Base-by-base conservation (phyloP, 1,140 invertebrate species). In the Aphelenchoides avenae region DNA sequence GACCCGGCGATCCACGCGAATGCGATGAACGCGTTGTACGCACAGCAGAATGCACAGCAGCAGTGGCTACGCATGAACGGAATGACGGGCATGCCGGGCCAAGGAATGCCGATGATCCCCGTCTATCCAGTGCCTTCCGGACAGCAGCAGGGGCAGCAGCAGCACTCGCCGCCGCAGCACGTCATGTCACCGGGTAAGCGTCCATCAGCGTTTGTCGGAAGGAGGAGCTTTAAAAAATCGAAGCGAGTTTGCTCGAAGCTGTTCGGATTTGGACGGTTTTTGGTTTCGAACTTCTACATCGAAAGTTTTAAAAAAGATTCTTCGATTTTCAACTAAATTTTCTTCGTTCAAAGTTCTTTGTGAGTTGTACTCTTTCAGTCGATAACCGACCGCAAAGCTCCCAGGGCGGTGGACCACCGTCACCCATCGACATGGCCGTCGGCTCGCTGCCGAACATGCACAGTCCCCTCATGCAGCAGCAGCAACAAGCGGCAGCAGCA, bases 1-100 rank as follows among this genome's bases (percentile, higher is more conserved):
- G 65, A 67, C 36, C 65, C 65, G 26, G 51, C 65, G n/a, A 71
- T 67, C 50, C 65, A 67, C 31, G 66, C 61, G 40, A 67, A 65
- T 44, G 41, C 66, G 18, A 59, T 58, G 24, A 54, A 27, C 43
- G 24, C 67, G 13, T n/a, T 52, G 6, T 20, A 56, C 22, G 11
- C 11, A 3, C 50, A 56, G 22, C 11, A 24, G 22, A 22, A 53
- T 1, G 15, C 5, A 29, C 34, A 40, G 22, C 55, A 60, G 56
- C 37, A 57, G 29, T n/a, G 24, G 11, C 13, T 20, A 18, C 39
- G 26, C 9, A 26, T 15, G 9, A 47, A 61, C 26, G n/a, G 27
- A 13, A 20, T 20, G 11, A 64, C 44, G 40, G 27, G 50, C 11
- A 61, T 44, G 18, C 52, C 53, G 18, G 29, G 27, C 13, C 29